Conservation (phyloP, 2,888 invertebrate genomes). For the Hoplodrina blanda region DNA sequence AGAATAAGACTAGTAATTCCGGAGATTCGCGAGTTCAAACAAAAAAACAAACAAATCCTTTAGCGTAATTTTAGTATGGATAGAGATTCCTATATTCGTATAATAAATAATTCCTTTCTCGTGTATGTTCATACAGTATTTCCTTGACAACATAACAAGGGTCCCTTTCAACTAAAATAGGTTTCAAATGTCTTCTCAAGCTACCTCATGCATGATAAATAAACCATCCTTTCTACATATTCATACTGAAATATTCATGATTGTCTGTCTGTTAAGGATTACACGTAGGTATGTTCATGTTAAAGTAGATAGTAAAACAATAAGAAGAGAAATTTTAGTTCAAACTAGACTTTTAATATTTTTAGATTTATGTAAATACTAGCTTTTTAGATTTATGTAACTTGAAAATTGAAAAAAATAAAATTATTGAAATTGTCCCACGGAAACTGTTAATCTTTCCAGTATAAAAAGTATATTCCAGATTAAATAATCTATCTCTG, state of each 20-base stretch:
- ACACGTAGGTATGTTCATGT: not conserved
- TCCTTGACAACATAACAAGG: constrained; percentile 8
- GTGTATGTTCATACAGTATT: not conserved
- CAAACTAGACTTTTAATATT: not conserved
- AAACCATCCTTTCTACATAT: constrained; percentile 5
- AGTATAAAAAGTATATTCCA: too few relatives aligned
- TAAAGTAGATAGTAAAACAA: constrained; percentile 1
- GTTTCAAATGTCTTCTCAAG: not conserved
- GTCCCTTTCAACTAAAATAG: constrained; percentile 4
- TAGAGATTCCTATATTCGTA: too few relatives aligned
- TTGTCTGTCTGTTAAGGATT: not conserved
- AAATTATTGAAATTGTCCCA: too few relatives aligned
- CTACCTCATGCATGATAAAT: constrained; percentile 14
- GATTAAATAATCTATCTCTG: too few relatives aligned
- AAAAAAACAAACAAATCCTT: too few relatives aligned
- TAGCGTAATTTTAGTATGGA: too few relatives aligned
- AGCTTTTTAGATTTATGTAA: too few relatives aligned
- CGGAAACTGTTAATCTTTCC: too few relatives aligned
- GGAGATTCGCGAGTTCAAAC: too few relatives aligned
- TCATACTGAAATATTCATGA: constrained; percentile 18
- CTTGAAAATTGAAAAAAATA: too few relatives aligned
- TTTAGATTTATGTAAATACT: not conserved
- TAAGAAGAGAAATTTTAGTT: not conserved
- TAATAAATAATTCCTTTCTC: constrained; percentile 3
- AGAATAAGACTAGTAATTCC: too few relatives aligned